Evolutionary conservation across 2,888 invertebrate species (phyloP).

Genomic region (Bedellia somnulentella): DNA sequence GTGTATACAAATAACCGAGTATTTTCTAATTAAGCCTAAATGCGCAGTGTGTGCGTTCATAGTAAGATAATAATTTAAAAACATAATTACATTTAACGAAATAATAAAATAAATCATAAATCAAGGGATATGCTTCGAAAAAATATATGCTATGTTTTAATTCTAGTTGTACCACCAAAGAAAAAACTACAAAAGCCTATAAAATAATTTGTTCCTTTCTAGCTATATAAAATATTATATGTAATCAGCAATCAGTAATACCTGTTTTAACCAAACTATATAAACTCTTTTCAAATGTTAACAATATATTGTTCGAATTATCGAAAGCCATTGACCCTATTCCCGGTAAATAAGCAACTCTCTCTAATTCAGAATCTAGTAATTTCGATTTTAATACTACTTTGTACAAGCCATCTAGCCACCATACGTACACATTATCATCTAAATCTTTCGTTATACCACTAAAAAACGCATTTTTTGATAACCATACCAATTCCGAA

Average conservation of each 20-base stretch:
- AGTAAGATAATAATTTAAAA: too few relatives aligned
- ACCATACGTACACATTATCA: conserved; percentile 36
- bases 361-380: conserved; percentile 21
- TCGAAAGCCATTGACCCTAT: conserved; percentile 40
- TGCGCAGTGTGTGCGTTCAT: too few relatives aligned
- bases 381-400: conserved; percentile 23
- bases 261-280: conserved; percentile 17
- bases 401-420: conserved; percentile 41
- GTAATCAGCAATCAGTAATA: conserved; percentile 4
- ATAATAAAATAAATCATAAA: too few relatives aligned
- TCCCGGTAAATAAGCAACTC: conserved; percentile 20
- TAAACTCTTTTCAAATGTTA: conserved; percentile 24
- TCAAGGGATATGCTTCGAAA: too few relatives aligned
- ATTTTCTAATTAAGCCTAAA: too few relatives aligned
- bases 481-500: conserved; percentile 19
- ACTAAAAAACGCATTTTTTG: conserved; percentile 33
- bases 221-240: too few relatives aligned
- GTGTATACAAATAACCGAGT: too few relatives aligned
- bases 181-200: too few relatives aligned
- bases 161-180: too few relatives aligned
- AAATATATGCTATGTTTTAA: too few relatives aligned
- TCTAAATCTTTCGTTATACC: conserved; percentile 34
- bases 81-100: too few relatives aligned
- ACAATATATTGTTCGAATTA: conserved; percentile 32
- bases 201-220: too few relatives aligned